Conservation (phyloP, 2,113 vertebrate genomes). For the Pelecanoides urinatrix region DNA sequence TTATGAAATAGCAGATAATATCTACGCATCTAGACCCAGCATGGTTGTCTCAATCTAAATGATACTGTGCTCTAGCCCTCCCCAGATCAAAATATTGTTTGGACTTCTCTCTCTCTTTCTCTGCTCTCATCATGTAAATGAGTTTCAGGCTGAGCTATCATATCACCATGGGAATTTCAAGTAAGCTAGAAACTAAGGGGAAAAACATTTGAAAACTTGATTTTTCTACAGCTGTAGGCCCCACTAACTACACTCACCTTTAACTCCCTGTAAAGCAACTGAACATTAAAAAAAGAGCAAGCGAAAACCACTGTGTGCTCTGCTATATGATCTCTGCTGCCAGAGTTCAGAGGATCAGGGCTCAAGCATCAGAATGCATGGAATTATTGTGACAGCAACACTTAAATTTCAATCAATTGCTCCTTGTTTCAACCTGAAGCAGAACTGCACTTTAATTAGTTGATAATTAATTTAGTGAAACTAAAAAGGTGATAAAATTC, state of each 20-base stretch:
- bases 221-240: neutral
- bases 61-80: neutral
- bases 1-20: neutral
- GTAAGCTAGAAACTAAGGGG: neutral
- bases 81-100: neutral
- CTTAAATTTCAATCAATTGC: constrained; percentile 3
- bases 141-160: neutral
- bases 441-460: constrained; percentile 16
- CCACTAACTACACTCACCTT: neutral
- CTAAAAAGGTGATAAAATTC: constrained; percentile 9
- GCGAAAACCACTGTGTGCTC: neutral
- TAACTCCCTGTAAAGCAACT: neutral
- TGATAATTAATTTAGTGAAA: constrained; percentile 15
- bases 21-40: neutral
- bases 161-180: neutral
- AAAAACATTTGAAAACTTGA: neutral
- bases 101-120: neutral
- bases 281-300: neutral
- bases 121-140: neutral
- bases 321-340: neutral
- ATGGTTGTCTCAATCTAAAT: neutral
- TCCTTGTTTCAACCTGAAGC: constrained; percentile 9
- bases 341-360: neutral
- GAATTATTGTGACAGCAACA: constrained; percentile 21
- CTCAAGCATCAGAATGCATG: neutral